Evolutionary conservation across 2,888 invertebrate species (phyloP).

Genomic region (Tenthredo mesomela): DNA sequence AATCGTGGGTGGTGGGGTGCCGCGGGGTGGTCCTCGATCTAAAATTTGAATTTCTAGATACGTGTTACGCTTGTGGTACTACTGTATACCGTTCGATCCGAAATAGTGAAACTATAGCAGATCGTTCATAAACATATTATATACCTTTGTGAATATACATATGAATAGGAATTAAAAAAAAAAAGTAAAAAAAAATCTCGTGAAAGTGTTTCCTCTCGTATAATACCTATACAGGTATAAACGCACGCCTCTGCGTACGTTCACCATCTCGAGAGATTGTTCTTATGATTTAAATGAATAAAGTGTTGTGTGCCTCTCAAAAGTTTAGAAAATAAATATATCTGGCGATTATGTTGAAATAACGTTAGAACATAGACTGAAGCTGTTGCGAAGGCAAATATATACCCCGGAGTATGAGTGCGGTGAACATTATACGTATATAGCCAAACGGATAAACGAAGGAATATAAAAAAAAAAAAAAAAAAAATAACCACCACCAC

Average conservation of each 20-base stretch:
- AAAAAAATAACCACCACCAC: no score
- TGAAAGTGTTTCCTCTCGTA: background rate
- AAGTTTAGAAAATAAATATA: no score
- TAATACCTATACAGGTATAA: background rate
- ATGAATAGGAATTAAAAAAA: background rate
- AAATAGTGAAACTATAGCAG: background rate
- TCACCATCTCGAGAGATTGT: background rate
- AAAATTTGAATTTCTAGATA: background rate
- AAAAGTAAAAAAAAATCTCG: no score
- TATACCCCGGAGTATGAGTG: background rate
- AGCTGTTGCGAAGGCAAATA: background rate
- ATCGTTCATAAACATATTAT: background rate
- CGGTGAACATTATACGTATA: background rate
- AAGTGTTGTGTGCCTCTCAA: background rate
- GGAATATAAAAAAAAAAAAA: background rate
- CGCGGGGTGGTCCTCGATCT: constrained; percentile 21
- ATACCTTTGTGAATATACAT: background rate
- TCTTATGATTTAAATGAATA: background rate
- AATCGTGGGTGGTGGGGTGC: background rate
- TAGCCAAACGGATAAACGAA: background rate
- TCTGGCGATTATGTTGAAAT: background rate
- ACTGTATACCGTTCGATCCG: background rate
- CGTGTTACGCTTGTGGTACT: background rate
- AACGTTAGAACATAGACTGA: background rate
- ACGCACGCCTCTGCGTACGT: background rate